Conservation (phyloP, 1,140 invertebrate species). For the Pantala flavescens region DNA sequence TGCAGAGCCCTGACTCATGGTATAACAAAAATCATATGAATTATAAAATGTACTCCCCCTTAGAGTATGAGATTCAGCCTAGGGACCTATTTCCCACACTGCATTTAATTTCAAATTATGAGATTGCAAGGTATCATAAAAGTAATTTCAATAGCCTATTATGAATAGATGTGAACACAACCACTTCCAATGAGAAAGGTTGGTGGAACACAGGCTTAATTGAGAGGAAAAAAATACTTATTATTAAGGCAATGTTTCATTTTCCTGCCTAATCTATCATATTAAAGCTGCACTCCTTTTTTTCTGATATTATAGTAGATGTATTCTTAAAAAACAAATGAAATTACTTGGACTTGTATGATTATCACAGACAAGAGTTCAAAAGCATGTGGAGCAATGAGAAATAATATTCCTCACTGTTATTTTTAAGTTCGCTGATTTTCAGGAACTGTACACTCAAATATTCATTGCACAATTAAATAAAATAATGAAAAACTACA, state of each 20-base stretch:
- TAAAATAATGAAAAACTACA: background rate
- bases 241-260: background rate
- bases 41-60: background rate
- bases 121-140: conserved; percentile 7
- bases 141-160: background rate
- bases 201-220: conserved; percentile 4
- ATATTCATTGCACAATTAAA: conserved; percentile 8
- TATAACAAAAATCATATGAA: background rate
- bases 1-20: background rate
- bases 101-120: background rate
- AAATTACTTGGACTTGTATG: conserved; percentile 6
- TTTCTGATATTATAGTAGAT: conserved; percentile 10
- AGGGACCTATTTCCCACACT: conserved; percentile 3
- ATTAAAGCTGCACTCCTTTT: conserved; percentile 4
- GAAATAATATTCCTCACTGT: background rate
- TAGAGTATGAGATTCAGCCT: conserved; percentile 1
- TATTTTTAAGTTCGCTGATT: background rate
- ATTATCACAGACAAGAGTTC: conserved; percentile 9
- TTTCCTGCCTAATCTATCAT: conserved; percentile 9
- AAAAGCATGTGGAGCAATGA: conserved; percentile 5
- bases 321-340: conserved; percentile 4
- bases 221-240: background rate
- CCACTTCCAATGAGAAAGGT: conserved; percentile 8
- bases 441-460: background rate
- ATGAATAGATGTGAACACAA: conserved; percentile 8